Evolutionary conservation across 2,888 invertebrate species (phyloP), one percentile per base, ranked within the genome.

Genomic region (Nomada lathburiana): DNA sequence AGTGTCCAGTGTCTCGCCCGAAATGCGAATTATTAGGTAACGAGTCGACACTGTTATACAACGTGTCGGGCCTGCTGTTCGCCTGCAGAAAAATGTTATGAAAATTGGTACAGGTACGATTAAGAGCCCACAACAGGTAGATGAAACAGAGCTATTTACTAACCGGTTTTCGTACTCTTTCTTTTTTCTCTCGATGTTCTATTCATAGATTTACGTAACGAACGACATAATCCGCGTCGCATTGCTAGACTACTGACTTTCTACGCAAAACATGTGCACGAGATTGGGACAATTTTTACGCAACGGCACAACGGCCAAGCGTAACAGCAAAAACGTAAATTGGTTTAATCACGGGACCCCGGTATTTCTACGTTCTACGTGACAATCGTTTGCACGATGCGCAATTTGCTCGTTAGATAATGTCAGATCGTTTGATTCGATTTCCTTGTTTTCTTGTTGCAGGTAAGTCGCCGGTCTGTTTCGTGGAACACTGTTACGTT

Each of bases 381-480:
- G 11, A 16, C 11, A 68, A 68, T n/a, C 10, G 47, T 16, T 16
- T 16, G 47, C 20, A 23, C 20, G 36, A 36, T 74, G 57, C 23
- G 2, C 36, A 50, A 42, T 36, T 68, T 55, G 42, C 44, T 4
- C n/a, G 7, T 18, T 13, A 44, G 44, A n/a, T 72, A 63, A 63
- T 63, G 44, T 4, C 63, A 55, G 2, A 11, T 18, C 13, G 7
- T 20, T 44, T 36, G 72, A 47, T 59, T 23, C 50, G 7, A 59
- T 67, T 59, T 67, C 59, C n/a, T 47, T 9, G 62, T n/a, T 47
- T 65, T 71, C 42, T 68, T 60, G 70, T 86, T 85, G 29, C 83
- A 80, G 83, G 83, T 85, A 70, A 71, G 83, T 86, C 64, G n/a
- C 5, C 50, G 26, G 42, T 4, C 44, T 13, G 36, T 63, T 53